Evolutionary conservation across 2,113 vertebrate genomes (phyloP), one percentile per base, ranked within the genome.

Genomic region (Vulpes lagopus): DNA sequence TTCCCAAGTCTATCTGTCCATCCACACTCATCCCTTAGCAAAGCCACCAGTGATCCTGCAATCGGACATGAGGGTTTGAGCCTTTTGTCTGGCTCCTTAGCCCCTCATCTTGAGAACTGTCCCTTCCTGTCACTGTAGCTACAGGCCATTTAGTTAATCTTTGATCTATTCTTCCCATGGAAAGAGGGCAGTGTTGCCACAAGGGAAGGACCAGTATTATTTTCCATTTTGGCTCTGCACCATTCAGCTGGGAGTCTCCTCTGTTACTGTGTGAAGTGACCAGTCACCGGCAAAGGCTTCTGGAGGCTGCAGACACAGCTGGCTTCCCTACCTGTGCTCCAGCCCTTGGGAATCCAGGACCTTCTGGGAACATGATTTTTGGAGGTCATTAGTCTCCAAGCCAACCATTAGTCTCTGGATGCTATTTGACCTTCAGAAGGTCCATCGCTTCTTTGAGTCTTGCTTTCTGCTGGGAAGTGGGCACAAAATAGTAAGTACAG

Each of bases 291-390:
- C 3, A 25, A 78, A 19, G n/a, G 49, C 35, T 17, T 74, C 53
- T 89, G 27, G 20, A 27, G 64, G 20, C 32, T 89, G 22, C 8
- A 22, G 57, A 16, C 10, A 43, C 11, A 19, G 43, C 55, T 81
- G 35, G 11, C 8, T 43, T 8, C 15, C 53, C 25, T 16, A 0
- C 30, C 10, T 5, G 0, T 74, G 11, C 60, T 53, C 19, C 19
- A 76, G 51, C 81, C 16, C 23, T 53, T 53, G 32, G 22, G 22
- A 9, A 43, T 55, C 17, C 59, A 91, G 22, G 8, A 25, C 25
- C 23, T 82, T 30, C 55, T 74, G 57, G 32, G 32, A 81, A 49
- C 9, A 49, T 43, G 38, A 69, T 1, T 62, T 76, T 25, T 2
- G 51, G 65, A 59, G 51, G n/a, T 96, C 76, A 43, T 65, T 38